These are phyloP conservation scores for Poecilobothrus nobilitatus DNA, from an alignment of 2,888 invertebrate genomes.

Conservation along the genomic window DNA sequence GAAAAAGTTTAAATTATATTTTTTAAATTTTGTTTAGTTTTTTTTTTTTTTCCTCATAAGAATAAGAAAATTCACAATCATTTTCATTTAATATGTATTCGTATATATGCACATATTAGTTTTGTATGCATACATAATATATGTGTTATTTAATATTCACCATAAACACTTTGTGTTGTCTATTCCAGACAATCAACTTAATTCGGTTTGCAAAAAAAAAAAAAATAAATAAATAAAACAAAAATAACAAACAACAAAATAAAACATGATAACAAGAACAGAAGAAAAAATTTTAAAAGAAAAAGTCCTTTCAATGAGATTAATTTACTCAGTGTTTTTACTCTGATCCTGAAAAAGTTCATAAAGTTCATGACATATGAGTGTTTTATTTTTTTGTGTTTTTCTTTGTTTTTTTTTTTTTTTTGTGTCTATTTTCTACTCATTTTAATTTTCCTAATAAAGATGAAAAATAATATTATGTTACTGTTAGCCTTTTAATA, in stretches of 20 bases:
- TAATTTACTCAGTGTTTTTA: not conserved
- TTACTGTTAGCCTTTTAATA: not conserved
- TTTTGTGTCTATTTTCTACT: not conserved
- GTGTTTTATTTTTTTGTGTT: not conserved
- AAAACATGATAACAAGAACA: no score
- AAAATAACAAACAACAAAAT: no score
- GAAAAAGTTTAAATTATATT: no score
- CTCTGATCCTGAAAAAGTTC: conserved; percentile 1
- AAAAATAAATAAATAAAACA: not conserved
- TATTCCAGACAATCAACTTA: not conserved
- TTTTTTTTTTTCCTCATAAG: no score
- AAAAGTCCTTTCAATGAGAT: not conserved
- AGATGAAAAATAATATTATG: not conserved
- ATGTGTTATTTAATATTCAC: not conserved
- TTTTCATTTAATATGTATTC: no score
- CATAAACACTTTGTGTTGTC: not conserved
- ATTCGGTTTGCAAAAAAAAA: not conserved
- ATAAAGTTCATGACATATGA: conserved; percentile 1
- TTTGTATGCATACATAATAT: no score
- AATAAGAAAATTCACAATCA: no score
- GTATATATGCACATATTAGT: no score
- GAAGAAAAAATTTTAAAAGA: no score
- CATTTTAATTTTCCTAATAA: not conserved
- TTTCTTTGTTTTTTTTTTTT: not conserved
- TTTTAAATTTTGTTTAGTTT: no score